Evolutionary conservation across 2,888 invertebrate species (phyloP).

Genomic region (Pammene aurita): DNA sequence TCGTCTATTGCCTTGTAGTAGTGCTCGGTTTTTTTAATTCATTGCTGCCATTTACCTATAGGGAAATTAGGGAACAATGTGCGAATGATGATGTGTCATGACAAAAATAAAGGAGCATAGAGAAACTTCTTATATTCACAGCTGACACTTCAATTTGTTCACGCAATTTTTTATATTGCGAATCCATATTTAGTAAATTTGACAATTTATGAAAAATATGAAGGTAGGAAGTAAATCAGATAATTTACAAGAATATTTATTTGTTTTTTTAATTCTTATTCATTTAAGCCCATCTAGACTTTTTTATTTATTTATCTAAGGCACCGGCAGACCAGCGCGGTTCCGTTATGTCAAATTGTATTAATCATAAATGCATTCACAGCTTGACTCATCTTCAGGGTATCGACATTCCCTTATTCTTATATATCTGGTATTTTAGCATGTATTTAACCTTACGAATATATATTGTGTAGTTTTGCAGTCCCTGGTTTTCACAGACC

Average conservation of each 20-base stretch:
- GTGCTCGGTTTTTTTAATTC: no score
- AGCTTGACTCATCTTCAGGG: background rate
- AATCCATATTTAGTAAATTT: background rate
- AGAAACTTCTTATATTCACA: no score
- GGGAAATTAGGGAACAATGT: no score
- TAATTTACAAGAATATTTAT: background rate
- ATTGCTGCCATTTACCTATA: no score
- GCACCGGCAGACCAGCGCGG: slow-evolving; percentile 12
- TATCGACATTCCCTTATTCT: background rate
- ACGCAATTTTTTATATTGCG: no score
- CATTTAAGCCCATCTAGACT: background rate
- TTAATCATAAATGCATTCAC: slow-evolving; percentile 14
- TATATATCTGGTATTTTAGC: background rate
- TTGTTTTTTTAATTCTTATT: background rate
- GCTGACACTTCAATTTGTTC: no score
- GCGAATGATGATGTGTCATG: no score
- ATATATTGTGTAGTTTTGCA: background rate
- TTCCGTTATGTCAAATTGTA: background rate
- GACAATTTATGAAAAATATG: background rate
- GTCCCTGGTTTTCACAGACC: background rate
- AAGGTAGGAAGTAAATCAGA: background rate
- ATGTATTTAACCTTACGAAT: background rate
- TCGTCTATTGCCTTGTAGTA: no score
- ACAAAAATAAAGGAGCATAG: no score
- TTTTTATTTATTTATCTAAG: background rate